A percentile compares a stretch with the other conserved stretches of the same genome.
phyloP scores from a whole-genome alignment of 1,140 invertebrate genomes.

The Berghia stephanieae region DNA sequence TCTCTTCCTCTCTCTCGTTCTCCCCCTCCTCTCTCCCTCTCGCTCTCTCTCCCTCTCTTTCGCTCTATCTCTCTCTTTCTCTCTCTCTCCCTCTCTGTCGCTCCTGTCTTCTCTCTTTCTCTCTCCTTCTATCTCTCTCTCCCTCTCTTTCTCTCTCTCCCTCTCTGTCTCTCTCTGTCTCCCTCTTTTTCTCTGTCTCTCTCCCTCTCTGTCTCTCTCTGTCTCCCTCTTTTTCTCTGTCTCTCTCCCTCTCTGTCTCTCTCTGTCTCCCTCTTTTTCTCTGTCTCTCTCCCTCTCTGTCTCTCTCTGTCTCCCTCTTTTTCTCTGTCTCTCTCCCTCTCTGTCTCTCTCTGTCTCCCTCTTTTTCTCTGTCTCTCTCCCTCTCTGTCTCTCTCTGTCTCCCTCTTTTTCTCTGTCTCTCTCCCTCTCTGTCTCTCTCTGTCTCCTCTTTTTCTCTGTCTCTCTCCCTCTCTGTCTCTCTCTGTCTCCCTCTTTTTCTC shows the following conservation, averaged over 20 bases:
- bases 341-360: not conserved
- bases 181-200: too few relatives aligned
- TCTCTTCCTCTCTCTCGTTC: too few relatives aligned
- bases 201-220: too few relatives aligned
- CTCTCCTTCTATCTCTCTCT: too few relatives aligned
- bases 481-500: not conserved
- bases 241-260: constrained; percentile 14
- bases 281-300: constrained; percentile 11
- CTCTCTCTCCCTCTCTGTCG: too few relatives aligned
- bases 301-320: not conserved
- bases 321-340: not conserved
- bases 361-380: not conserved
- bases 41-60: too few relatives aligned
- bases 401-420: not conserved
- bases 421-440: not conserved
- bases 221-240: not conserved
- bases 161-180: too few relatives aligned
- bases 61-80: too few relatives aligned
- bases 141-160: too few relatives aligned
- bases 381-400: constrained; percentile 7
- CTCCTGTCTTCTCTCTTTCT: too few relatives aligned
- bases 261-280: not conserved
- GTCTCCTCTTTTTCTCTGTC: not conserved
- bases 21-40: too few relatives aligned
- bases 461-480: not conserved